phyloP scores from a whole-genome alignment of 2,888 invertebrate genomes.

The Meiosimyza decipiens region DNA sequence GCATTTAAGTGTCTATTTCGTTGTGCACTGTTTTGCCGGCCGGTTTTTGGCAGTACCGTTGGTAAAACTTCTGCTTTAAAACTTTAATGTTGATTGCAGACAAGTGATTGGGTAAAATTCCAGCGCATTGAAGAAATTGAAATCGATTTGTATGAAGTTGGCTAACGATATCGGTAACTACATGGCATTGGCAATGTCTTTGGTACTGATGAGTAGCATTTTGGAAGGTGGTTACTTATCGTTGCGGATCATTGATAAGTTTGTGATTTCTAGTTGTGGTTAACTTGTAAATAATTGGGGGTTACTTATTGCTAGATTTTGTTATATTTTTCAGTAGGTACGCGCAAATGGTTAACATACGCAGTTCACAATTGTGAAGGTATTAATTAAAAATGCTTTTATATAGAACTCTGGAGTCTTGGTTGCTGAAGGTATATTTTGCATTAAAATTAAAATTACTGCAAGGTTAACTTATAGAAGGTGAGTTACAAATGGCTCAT shows the following conservation, averaged over 20 bases:
- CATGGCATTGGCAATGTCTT: too few relatives aligned
- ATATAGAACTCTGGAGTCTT: too few relatives aligned
- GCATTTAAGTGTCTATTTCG: conserved; percentile 27
- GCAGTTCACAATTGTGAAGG: too few relatives aligned
- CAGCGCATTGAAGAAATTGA: neutral
- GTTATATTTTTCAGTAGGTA: neutral
- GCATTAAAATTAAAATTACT: too few relatives aligned
- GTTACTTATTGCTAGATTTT: neutral
- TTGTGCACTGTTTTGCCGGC: conserved; percentile 4
- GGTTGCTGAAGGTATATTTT: too few relatives aligned
- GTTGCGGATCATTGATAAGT: conserved; percentile 13
- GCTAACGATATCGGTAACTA: neutral
- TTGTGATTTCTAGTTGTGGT: conserved; percentile 25
- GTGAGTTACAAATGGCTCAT: too few relatives aligned
- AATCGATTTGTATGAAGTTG: neutral
- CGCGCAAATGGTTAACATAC: too few relatives aligned
- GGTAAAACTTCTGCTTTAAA: neutral
- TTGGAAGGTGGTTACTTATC: conserved; percentile 27
- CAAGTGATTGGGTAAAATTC: too few relatives aligned
- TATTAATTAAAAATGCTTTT: too few relatives aligned
- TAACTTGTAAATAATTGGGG: conserved; percentile 23
- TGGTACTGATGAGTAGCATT: neutral
- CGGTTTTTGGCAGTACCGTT: neutral
- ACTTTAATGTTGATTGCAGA: too few relatives aligned
- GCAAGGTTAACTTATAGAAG: too few relatives aligned